A percentile compares a stretch with the other conserved stretches of the same genome.
Conservation (phyloP, 2,888 invertebrate genomes). For the Arctia plantaginis region DNA sequence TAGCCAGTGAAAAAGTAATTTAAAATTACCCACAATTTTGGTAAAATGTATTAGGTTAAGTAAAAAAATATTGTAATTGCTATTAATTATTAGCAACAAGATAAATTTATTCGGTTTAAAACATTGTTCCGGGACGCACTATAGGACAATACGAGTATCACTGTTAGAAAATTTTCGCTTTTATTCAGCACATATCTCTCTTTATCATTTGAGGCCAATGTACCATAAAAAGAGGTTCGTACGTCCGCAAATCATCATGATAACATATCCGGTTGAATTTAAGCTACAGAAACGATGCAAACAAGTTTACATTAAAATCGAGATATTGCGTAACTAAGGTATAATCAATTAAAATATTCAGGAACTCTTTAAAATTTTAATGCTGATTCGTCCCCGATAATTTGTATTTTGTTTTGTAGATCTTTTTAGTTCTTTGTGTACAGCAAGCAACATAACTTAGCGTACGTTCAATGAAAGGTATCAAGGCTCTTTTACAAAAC, state of each 20-base stretch:
- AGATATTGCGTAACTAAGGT: conserved; percentile 5
- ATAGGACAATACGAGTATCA: conserved; percentile 20
- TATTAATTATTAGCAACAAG: too few species aligned
- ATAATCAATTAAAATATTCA: neutral
- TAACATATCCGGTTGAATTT: conserved; percentile 65
- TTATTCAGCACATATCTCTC: conserved; percentile 60
- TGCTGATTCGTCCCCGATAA: neutral
- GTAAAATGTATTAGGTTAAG: conserved; percentile 25
- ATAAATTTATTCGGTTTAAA: conserved; percentile 10
- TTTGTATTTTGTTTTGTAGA: neutral
- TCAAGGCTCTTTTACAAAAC: conserved; percentile 61
- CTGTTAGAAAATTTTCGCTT: conserved; percentile 56
- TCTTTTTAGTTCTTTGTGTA: neutral
- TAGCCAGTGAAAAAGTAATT: conserved; percentile 43
- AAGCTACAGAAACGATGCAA: conserved; percentile 34
- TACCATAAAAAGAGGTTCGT: conserved; percentile 64
- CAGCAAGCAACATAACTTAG: conserved; percentile 33
- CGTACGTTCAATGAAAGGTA: conserved; percentile 43
- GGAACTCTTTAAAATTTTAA: neutral
- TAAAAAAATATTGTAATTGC: neutral
- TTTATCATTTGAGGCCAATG: conserved; percentile 75
- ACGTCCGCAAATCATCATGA: conserved; percentile 65
- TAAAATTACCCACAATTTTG: conserved; percentile 52
- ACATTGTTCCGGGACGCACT: conserved; percentile 22
- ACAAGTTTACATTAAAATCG: conserved; percentile 11